Evolutionary conservation across 64 coral and sea anemone genomes (phyloP), one percentile per base, ranked within the genome.

Genomic region (Dendrophyllia cribrosa): DNA sequence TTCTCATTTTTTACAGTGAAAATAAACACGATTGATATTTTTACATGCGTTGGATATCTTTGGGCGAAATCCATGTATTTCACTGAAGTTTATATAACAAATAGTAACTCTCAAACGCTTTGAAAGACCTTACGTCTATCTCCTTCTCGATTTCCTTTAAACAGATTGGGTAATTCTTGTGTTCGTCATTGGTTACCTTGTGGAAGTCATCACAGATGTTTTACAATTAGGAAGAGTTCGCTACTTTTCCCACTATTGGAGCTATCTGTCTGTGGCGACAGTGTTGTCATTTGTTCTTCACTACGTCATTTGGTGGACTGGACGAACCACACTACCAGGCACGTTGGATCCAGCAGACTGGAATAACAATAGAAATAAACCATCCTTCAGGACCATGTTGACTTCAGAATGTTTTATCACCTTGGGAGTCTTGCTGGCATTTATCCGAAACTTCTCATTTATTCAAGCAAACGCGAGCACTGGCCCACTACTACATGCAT

Each of bases 171-270:
- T 51, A 10, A n/a, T 84, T 24, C 8, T 84, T 15, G 15, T 50
- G 11, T 84, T 84, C 12, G 44, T 66, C 6, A n/a, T 84, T 15
- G 80, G 80, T 5, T 16, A 66, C 9, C 10, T 68, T 5, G 80
- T 84, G 10, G 80, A 68, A 5, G 0, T 84, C 8, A 48, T 84
- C 17, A 84, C 21, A 67, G 43, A 84, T 11, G 3, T 84, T 45
- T 23, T 48, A 62, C 62, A 68, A 47, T 10, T 12, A 47, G 80
- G 80, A 48, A 84, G 61, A 68, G 17, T 21, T n/a, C 80, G 80
- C n/a, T 84, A 67, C 80, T 84, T 84, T 84, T 67, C 80, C 43
- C 3, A 67, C 61, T 15, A n/a, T 11, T 67, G 20, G 13, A 84
- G 50, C 80, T 67, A n/a, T 16, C 34, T 68, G 60, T 44, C 80